These are phyloP conservation scores for Euborellia annulipes DNA, from an alignment of 1,140 invertebrate species.

Conservation along the genomic window DNA sequence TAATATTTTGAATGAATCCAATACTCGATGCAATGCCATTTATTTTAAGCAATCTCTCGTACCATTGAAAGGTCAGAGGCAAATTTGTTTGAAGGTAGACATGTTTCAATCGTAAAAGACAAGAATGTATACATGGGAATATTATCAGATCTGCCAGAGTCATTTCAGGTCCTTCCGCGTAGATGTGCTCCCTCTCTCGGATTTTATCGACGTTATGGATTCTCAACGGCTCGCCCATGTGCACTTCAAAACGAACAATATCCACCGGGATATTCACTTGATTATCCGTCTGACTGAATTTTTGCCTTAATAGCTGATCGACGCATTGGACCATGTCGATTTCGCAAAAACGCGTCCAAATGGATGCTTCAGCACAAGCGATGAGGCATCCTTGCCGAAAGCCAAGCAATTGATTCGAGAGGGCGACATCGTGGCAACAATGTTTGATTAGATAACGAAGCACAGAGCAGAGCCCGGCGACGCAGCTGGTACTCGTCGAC, in stretches of 20 bases:
- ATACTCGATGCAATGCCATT: constrained; percentile 9
- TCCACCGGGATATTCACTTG: constrained; percentile 35
- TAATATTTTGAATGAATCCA: constrained; percentile 1
- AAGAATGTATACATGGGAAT: constrained; percentile 48
- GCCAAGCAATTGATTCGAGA: constrained; percentile 32
- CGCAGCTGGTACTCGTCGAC: constrained; percentile 34
- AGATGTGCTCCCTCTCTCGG: constrained; percentile 47
- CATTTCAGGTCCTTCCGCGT: constrained; percentile 66
- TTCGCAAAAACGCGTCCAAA: constrained; percentile 89
- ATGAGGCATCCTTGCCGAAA: constrained; percentile 62
- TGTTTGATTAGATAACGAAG: constrained; percentile 45
- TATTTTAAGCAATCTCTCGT: constrained; percentile 21
- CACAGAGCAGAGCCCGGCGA: constrained; percentile 44
- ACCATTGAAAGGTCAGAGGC: constrained; percentile 53
- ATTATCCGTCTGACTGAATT: constrained; percentile 1
- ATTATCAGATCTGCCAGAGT: constrained; percentile 74
- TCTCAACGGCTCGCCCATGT: constrained; percentile 67
- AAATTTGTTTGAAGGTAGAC: constrained; percentile 32
- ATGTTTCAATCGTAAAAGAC: constrained; percentile 32
- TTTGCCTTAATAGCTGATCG: constrained; percentile 19
- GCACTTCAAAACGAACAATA: constrained; percentile 62
- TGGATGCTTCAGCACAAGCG: constrained; percentile 66
- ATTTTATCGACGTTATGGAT: constrained; percentile 77
- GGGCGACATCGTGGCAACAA: constrained; percentile 12
- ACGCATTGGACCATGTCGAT: constrained; percentile 50